Evolutionary conservation across 2,797 vertebrate species (phyloP), one percentile per base, ranked within the genome.

Genomic region (Cetoscarus ocellatus): DNA sequence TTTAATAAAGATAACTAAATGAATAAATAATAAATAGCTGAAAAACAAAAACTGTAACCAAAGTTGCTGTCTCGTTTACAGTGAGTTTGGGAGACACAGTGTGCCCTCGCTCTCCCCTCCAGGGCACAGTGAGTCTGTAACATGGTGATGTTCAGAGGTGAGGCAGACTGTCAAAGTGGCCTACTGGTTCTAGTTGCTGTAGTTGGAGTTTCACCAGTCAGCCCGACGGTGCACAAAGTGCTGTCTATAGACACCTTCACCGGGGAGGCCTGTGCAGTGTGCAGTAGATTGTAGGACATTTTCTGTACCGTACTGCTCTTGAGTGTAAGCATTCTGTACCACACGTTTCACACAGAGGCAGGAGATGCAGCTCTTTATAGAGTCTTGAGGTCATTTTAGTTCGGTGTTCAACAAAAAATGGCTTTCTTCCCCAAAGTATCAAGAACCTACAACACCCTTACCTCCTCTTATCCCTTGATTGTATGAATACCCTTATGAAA

Each of bases 31-130:
- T 93, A 92, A 94, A 95, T 94, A 94, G 93, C 93, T 94, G 92
- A 92, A 92, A 93, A 94, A 94, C 93, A 94, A 94, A 93, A 94
- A 94, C 94, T 97, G 97, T 98, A 97, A 99, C 98, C 98, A 99
- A 99, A 99, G 98, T 99, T 99, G 96, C 98, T 99, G 97, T 96
- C 93, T 97, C 90, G 96, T 98, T 99, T 99, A 98, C 97, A 98
- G 97, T 98, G 96, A 98, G 96, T 97, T 98, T 98, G 96, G 96
- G 96, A 96, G 96, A 90, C 78, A 82, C 89, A 75, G 88, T 92
- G 95, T 96, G 95, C 96, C 95, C 94, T 91, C 92, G 94, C 95
- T 93, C 94, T 95, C 91, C 94, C 92, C 86, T 80, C 40, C 79
- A 88, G 91, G 96, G 95, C 88, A 82, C 91, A 80, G 77, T 82